Evolutionary conservation across 2,113 vertebrate species (phyloP).

Genomic region (Pterocles burchelli): DNA sequence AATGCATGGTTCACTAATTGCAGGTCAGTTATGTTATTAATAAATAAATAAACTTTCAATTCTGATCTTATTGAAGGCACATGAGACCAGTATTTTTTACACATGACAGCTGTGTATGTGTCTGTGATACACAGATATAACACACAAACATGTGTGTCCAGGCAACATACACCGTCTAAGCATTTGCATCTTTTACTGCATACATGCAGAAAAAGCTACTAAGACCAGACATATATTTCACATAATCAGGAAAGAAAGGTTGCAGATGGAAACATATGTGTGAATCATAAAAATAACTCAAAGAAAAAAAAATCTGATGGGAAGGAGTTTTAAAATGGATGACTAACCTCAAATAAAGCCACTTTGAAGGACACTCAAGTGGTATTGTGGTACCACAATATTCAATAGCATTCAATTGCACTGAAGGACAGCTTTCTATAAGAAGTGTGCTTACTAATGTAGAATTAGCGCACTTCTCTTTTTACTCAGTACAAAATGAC

Average conservation of each 20-base stretch:
- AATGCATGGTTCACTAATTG: neutral
- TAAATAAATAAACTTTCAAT: neutral
- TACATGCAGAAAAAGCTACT: neutral
- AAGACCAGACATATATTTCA: neutral
- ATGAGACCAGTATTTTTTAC: neutral
- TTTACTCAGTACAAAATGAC: constrained; percentile 53
- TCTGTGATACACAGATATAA: neutral
- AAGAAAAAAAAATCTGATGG: neutral
- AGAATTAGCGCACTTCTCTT: constrained; percentile 58
- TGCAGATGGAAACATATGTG: neutral
- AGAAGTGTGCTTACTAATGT: constrained; percentile 19
- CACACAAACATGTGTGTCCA: neutral
- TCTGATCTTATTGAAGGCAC: neutral
- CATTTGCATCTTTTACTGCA: neutral
- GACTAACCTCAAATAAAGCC: constrained; percentile 52
- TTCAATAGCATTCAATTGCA: neutral
- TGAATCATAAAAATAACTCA: constrained; percentile 40
- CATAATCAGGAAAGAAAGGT: neutral
- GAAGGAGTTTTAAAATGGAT: constrained; percentile 44
- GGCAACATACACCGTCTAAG: neutral
- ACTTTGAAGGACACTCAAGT: neutral
- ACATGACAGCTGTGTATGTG: accelerated
- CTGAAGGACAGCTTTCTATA: constrained; percentile 63
- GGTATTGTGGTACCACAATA: neutral
- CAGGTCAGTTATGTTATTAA: neutral